phyloP scores from a whole-genome alignment of 2,113 vertebrate genomes.

The Coptodon rendalli region DNA sequence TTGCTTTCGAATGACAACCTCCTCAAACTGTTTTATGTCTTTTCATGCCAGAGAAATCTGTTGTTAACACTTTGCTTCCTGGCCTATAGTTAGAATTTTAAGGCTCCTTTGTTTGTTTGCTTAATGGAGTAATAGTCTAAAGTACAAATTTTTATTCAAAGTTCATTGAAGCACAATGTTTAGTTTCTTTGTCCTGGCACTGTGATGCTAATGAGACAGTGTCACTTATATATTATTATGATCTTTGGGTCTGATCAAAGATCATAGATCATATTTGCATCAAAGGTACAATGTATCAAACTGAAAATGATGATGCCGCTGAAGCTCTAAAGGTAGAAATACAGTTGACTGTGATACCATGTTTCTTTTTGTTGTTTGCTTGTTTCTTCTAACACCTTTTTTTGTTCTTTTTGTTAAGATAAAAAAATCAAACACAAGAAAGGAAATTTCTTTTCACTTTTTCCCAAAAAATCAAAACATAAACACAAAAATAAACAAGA shows the following conservation, averaged over 20 bases:
- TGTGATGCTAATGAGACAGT: constrained; percentile 19
- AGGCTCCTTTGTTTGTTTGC: not conserved
- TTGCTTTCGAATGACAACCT: constrained; percentile 54
- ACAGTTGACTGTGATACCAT: not conserved
- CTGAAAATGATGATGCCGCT: not conserved
- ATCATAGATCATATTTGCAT: not conserved
- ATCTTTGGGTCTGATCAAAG: not conserved
- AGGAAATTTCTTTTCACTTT: not conserved
- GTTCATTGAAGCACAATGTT: constrained; percentile 55
- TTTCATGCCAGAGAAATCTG: constrained; percentile 7
- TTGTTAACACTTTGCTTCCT: constrained; percentile 36
- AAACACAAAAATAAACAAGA: not conserved
- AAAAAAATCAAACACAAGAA: not conserved
- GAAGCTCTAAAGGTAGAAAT: not conserved
- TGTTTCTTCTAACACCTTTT: not conserved
- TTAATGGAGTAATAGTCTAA: constrained; percentile 12
- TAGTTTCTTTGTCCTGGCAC: constrained; percentile 24
- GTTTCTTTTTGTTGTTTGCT: not conserved
- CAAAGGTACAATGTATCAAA: not conserved
- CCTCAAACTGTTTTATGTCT: constrained; percentile 3
- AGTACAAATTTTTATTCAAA: constrained; percentile 41
- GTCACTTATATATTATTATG: not conserved
- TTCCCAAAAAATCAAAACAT: not conserved
- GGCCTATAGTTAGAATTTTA: not conserved
- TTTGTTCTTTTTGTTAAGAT: not conserved